These are phyloP conservation scores for Lepisosteus oculatus DNA, from an alignment of 2,113 vertebrate genomes.

Conservation along the genomic window DNA sequence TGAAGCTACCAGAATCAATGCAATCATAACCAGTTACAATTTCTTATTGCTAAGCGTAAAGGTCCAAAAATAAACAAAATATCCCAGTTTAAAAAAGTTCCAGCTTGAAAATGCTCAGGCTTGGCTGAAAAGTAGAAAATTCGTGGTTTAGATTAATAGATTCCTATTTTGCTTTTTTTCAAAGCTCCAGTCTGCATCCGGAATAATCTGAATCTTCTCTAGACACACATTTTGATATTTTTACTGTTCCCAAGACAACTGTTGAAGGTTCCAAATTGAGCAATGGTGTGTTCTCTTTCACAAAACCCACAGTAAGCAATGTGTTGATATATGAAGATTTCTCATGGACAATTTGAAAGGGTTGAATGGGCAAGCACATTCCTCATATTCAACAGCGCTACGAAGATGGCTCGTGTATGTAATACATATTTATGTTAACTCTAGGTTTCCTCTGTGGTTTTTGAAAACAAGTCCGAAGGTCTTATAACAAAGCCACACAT, in stretches of 20 bases:
- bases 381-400: constrained; percentile 3
- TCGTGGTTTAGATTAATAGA: constrained; percentile 5
- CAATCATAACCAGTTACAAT: too few relatives aligned
- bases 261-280: not conserved
- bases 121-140: constrained; percentile 2
- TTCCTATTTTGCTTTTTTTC: constrained; percentile 4
- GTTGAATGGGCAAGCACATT: constrained; percentile 5
- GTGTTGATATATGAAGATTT: constrained; percentile 1
- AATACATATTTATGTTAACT: constrained; percentile 13
- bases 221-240: constrained; percentile 5
- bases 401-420: not conserved
- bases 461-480: not conserved
- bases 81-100: too few relatives aligned
- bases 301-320: constrained; percentile 5
- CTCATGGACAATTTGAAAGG: constrained; percentile 11
- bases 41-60: too few relatives aligned
- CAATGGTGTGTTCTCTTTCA: not conserved
- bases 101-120: constrained; percentile 6
- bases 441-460: constrained; percentile 9
- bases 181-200: not conserved
- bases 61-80: not conserved
- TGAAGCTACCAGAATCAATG: too few relatives aligned
- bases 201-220: not conserved
- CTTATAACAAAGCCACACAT: not conserved
- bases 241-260: constrained; percentile 4